Percentiles rank a stretch among this genome's conserved stretches.
Evolutionary conservation across 2,888 invertebrate genomes (phyloP).

Genomic region (Tipula confusa): DNA sequence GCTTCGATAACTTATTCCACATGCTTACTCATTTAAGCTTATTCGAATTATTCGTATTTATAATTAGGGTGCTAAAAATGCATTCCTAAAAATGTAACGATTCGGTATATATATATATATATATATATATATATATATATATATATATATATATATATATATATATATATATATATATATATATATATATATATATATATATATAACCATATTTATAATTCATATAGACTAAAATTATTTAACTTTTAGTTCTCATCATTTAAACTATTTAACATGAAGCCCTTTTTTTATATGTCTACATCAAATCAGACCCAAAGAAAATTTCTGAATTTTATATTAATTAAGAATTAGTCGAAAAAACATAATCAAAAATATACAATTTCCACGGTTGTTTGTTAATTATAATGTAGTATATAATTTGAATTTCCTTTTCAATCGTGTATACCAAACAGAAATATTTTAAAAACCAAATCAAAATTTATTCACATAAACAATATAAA

Average conservation of each 20-base stretch:
- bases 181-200: not conserved
- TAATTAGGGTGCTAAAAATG: too few species aligned
- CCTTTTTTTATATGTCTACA: not conserved
- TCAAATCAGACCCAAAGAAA: not conserved
- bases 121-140: not conserved
- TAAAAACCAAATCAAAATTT: not conserved
- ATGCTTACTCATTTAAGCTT: too few species aligned
- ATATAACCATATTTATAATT: too few species aligned
- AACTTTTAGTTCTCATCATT: not conserved
- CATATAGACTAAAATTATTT: not conserved
- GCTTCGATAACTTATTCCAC: too few species aligned
- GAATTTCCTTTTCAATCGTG: not conserved
- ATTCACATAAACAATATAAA: too few species aligned
- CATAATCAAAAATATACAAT: not conserved
- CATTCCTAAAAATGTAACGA: too few species aligned
- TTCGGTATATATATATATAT: not conserved
- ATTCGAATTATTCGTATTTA: too few species aligned
- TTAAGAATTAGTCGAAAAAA: not conserved
- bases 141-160: not conserved
- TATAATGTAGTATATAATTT: not conserved
- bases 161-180: not conserved
- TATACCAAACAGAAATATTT: too few species aligned
- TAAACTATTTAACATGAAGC: not conserved
- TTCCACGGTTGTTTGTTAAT: not conserved
- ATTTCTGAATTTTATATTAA: not conserved